phyloP scores from a whole-genome alignment of 2,888 invertebrate genomes.

The Cheilosia scutellata region DNA sequence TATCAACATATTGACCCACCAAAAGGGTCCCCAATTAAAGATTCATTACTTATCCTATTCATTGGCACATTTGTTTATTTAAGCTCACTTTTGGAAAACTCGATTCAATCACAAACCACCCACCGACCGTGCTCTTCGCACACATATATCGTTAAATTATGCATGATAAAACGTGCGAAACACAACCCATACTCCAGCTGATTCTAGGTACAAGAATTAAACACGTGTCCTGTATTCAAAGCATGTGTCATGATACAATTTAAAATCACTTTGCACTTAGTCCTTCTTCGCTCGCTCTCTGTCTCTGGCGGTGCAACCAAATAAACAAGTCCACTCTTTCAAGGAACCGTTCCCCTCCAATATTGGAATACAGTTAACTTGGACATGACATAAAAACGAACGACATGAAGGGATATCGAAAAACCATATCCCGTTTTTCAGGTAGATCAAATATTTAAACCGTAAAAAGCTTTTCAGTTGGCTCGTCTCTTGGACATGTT shows the following conservation, averaged over 20 bases:
- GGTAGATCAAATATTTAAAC: constrained; percentile 74
- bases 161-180: constrained; percentile 56
- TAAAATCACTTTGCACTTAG: constrained; percentile 75
- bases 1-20: constrained; percentile 31
- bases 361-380: constrained; percentile 19
- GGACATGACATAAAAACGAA: constrained; percentile 62
- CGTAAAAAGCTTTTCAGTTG: constrained; percentile 61
- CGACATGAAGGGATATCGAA: constrained; percentile 14
- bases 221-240: constrained; percentile 68
- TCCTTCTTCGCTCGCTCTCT: constrained; percentile 15
- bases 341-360: constrained; percentile 17
- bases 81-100: constrained; percentile 34
- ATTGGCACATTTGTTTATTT: constrained; percentile 51
- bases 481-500: constrained; percentile 9
- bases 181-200: constrained; percentile 11
- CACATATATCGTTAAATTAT: constrained; percentile 32
- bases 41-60: constrained; percentile 47
- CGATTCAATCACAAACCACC: constrained; percentile 18
- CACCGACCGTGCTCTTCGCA: too few relatives aligned
- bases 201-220: neutral
- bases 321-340: constrained; percentile 67
- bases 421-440: constrained; percentile 56
- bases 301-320: constrained; percentile 25
- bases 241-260: constrained; percentile 75
- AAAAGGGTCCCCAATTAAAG: constrained; percentile 18